Percentiles rank a stretch among this genome's conserved stretches.
Evolutionary conservation across 2,888 invertebrate species (phyloP).

Genomic region (Seladonia tumulorum): DNA sequence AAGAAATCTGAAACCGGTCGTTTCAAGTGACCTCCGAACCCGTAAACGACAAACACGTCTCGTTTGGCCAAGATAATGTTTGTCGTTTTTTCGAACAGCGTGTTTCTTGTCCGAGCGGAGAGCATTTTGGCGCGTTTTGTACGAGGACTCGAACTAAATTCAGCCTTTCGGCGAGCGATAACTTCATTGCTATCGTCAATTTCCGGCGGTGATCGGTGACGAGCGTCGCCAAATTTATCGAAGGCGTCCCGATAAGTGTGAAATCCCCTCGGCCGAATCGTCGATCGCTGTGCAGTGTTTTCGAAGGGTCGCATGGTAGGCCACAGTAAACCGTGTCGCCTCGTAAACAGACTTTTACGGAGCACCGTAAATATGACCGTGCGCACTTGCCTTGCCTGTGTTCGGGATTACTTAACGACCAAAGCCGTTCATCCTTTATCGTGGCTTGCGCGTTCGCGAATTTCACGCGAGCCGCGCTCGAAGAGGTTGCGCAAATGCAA

Average conservation of each 20-base stretch:
- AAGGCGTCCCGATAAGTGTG: conserved; percentile 1
- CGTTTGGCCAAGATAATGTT: background rate
- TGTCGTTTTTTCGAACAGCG: too few species aligned
- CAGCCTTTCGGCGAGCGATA: background rate
- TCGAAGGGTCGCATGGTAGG: conserved; percentile 33
- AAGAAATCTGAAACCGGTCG: too few species aligned
- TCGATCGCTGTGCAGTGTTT: conserved; percentile 31
- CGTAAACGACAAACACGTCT: background rate
- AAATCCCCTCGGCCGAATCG: conserved; percentile 21
- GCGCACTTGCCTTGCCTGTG: conserved; percentile 45
- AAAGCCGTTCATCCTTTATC: conserved; percentile 38
- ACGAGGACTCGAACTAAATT: background rate
- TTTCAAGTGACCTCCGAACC: too few species aligned
- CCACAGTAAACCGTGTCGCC: conserved; percentile 55
- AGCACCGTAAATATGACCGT: conserved; percentile 42
- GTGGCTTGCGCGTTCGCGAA: conserved; percentile 16
- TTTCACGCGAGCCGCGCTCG: conserved; percentile 10
- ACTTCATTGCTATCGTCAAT: background rate
- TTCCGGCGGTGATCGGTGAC: background rate
- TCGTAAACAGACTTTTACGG: conserved; percentile 63
- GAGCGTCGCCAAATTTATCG: conserved; percentile 15
- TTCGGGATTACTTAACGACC: conserved; percentile 59
- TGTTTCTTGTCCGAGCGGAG: too few species aligned
- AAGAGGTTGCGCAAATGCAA: conserved; percentile 16
- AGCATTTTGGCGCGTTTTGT: background rate